Evolutionary conservation across 2,113 vertebrate species (phyloP).

Genomic region (Meleagris gallopavo): DNA sequence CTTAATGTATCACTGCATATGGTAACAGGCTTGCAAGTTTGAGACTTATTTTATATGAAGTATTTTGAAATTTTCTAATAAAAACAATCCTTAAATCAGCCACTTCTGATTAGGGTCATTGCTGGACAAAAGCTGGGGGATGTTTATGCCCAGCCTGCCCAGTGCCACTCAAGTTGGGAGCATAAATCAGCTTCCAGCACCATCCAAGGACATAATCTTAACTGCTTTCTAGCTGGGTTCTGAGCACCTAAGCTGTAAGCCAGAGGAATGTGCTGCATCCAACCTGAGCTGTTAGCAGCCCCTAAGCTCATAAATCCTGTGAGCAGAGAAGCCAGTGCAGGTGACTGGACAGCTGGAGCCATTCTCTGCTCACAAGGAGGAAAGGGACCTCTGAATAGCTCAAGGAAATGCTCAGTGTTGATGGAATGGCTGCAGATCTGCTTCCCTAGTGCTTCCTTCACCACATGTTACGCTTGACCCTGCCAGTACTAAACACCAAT

Average conservation of each 20-base stretch:
- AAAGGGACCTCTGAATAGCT: conserved; percentile 46
- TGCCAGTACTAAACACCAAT: background rate
- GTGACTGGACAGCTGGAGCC: conserved; percentile 50
- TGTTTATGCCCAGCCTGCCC: background rate
- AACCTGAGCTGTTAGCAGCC: background rate
- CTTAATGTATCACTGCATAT: background rate
- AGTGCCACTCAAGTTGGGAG: background rate
- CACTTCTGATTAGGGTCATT: background rate
- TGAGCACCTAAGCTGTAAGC: background rate
- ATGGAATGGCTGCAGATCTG: conserved; percentile 9
- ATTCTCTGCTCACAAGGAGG: background rate
- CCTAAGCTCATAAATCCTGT: background rate
- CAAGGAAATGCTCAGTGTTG: conserved; percentile 42
- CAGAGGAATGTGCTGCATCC: conserved; percentile 8
- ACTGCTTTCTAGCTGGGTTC: conserved; percentile 19
- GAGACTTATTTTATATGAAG: background rate
- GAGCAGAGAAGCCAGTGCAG: conserved; percentile 1
- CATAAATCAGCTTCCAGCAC: background rate
- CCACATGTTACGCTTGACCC: conserved; percentile 46
- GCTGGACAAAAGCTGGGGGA: background rate
- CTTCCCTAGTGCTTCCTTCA: conserved; percentile 66
- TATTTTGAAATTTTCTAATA: background rate
- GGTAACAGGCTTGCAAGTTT: background rate
- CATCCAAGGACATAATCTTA: background rate
- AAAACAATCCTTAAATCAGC: background rate